Evolutionary conservation across 2,888 invertebrate species (phyloP).

Genomic region (Heliconius ismenius): DNA sequence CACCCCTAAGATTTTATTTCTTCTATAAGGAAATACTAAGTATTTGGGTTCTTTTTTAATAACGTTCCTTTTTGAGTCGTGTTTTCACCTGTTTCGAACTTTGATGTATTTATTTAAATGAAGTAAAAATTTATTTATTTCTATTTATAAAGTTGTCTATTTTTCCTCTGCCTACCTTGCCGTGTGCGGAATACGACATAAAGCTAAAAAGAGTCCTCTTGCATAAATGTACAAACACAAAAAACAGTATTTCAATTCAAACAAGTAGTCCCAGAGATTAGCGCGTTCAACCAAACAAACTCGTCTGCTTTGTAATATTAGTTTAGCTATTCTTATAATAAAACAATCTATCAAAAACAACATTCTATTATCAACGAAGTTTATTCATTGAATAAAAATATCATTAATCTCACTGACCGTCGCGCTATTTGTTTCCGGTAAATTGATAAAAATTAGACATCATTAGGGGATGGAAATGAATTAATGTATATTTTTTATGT

Average conservation of each 20-base stretch:
- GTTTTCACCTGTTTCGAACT: not conserved
- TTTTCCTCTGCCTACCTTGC: too few relatives aligned
- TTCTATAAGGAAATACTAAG: conserved; percentile 58
- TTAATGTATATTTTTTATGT: not conserved
- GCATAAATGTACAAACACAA: too few relatives aligned
- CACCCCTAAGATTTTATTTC: conserved; percentile 68
- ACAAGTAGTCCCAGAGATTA: too few relatives aligned
- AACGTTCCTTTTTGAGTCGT: conserved; percentile 45
- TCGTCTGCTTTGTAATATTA: too few relatives aligned
- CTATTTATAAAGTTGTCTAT: not conserved
- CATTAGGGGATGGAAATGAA: conserved; percentile 47
- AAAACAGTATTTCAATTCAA: too few relatives aligned
- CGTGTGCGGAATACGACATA: too few relatives aligned
- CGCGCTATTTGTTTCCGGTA: conserved; percentile 55
- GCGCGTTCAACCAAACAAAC: too few relatives aligned
- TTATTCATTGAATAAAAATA: conserved; percentile 60
- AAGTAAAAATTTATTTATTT: not conserved
- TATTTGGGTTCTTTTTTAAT: conserved; percentile 68
- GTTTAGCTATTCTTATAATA: not conserved
- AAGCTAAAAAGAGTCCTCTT: too few relatives aligned
- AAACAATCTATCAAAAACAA: not conserved
- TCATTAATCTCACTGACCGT: conserved; percentile 59
- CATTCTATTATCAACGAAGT: not conserved
- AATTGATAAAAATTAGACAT: conserved; percentile 67
- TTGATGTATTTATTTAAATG: not conserved